Conservation (phyloP, 2,888 invertebrate species). For the Prenolepis imparis region DNA sequence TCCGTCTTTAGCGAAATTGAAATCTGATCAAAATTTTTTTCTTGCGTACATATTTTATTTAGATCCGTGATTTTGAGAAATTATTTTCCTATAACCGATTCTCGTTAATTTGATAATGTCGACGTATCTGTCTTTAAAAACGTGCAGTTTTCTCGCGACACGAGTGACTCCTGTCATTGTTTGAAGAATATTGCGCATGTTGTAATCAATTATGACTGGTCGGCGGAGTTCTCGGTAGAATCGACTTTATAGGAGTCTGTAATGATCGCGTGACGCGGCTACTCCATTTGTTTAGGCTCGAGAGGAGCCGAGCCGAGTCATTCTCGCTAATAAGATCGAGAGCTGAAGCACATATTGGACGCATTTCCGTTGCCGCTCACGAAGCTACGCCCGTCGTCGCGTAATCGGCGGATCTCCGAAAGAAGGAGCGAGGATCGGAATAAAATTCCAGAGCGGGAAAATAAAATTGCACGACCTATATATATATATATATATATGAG, state of each 20-base stretch:
- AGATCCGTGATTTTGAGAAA: background rate
- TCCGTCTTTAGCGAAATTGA: background rate
- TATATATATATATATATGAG: constrained; percentile 52
- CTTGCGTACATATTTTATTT: background rate
- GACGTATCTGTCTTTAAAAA: constrained; percentile 1
- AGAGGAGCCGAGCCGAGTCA: constrained; percentile 79
- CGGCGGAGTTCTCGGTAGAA: constrained; percentile 54
- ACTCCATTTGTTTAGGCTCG: constrained; percentile 71
- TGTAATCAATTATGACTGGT: constrained; percentile 49
- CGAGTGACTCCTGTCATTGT: constrained; percentile 42
- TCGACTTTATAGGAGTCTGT: constrained; percentile 71
- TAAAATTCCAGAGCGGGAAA: constrained; percentile 45
- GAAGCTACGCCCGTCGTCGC: constrained; percentile 38
- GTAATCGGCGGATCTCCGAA: constrained; percentile 29
- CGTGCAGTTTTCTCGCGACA: constrained; percentile 14
- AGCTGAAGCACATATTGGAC: constrained; percentile 67
- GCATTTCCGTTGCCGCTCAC: constrained; percentile 44
- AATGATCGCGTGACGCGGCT: constrained; percentile 68
- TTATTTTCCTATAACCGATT: background rate
- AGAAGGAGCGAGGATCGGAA: constrained; percentile 17
- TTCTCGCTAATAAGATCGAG: constrained; percentile 83
- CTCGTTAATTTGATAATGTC: constrained; percentile 5
- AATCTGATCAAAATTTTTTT: background rate
- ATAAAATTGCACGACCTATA: constrained; percentile 53
- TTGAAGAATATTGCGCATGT: constrained; percentile 49